Evolutionary conservation across 2,888 invertebrate genomes (phyloP).

Genomic region (Limnephilus lunatus): DNA sequence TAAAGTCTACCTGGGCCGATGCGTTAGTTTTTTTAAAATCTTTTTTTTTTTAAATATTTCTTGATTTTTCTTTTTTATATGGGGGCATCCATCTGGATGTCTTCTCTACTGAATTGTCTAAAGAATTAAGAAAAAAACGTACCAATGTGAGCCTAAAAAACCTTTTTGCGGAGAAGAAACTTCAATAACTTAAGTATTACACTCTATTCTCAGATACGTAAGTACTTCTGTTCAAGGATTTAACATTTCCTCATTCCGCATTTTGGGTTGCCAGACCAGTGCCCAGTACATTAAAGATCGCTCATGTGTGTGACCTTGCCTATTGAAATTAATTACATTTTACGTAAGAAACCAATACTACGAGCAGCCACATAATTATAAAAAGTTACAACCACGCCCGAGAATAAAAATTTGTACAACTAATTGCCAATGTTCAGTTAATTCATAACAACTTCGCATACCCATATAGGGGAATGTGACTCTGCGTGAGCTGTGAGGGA

Average conservation of each 20-base stretch:
- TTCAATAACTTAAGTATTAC: background rate
- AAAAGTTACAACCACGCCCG: background rate
- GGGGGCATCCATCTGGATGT: background rate
- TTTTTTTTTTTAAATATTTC: too few species aligned
- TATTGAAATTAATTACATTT: constrained; percentile 10
- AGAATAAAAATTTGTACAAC: background rate
- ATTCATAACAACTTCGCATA: background rate
- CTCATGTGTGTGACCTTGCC: constrained; percentile 20
- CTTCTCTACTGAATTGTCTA: background rate
- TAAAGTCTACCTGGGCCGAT: too few species aligned
- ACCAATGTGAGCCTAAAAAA: background rate
- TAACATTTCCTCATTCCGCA: constrained; percentile 40
- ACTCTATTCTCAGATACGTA: background rate
- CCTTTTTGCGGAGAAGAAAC: background rate
- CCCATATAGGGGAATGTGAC: background rate
- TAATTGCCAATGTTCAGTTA: background rate
- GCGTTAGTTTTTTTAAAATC: too few species aligned
- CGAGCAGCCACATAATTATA: background rate
- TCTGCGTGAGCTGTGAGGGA: background rate
- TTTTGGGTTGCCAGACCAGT: background rate
- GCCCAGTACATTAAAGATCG: background rate
- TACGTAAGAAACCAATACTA: background rate
- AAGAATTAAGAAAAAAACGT: background rate
- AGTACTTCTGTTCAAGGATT: constrained; percentile 13
- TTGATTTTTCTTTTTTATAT: background rate